Percentiles rank a stretch among this genome's conserved stretches.
phyloP scores from a whole-genome alignment of 2,888 invertebrate species.

The Caenorhabditis sp. region DNA sequence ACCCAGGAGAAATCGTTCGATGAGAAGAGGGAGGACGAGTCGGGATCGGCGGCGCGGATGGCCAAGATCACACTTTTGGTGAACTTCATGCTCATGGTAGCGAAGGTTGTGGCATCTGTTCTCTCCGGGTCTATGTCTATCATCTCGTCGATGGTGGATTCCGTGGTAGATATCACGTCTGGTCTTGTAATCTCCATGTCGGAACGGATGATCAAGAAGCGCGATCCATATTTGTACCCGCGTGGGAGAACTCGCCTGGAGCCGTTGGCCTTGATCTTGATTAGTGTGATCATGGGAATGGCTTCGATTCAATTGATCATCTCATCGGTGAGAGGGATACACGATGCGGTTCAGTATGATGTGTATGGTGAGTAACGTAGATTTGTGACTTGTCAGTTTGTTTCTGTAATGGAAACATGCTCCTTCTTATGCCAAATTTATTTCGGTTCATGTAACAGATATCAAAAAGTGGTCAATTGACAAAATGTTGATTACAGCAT shows the following conservation, averaged over 20 bases:
- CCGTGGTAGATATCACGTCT: slow-evolving; percentile 84
- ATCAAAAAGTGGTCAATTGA: no score
- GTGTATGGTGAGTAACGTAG: slow-evolving; percentile 42
- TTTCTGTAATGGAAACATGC: no score
- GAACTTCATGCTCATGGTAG: slow-evolving; percentile 83
- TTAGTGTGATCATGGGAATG: slow-evolving; percentile 85
- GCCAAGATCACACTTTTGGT: slow-evolving; percentile 77
- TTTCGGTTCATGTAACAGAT: no score
- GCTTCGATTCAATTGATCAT: slow-evolving; percentile 84
- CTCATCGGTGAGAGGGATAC: slow-evolving; percentile 74
- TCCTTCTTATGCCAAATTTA: no score
- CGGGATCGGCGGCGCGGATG: slow-evolving; percentile 68
- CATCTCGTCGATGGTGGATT: slow-evolving; percentile 85
- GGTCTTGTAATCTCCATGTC: slow-evolving; percentile 84
- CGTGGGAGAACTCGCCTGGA: slow-evolving; percentile 84
- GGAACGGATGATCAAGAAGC: slow-evolving; percentile 83
- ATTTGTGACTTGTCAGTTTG: no score
- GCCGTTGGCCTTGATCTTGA: slow-evolving; percentile 84
- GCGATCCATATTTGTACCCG: slow-evolving; percentile 84
- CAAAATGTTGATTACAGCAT: no score
- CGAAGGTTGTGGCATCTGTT: slow-evolving; percentile 84
- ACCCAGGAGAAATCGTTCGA: slow-evolving; percentile 28
- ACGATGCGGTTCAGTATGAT: slow-evolving; percentile 54
- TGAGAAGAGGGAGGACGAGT: slow-evolving; percentile 46
- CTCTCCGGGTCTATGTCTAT: slow-evolving; percentile 85